phyloP scores from a whole-genome alignment of 2,113 vertebrate genomes.

The Garra rufa region DNA sequence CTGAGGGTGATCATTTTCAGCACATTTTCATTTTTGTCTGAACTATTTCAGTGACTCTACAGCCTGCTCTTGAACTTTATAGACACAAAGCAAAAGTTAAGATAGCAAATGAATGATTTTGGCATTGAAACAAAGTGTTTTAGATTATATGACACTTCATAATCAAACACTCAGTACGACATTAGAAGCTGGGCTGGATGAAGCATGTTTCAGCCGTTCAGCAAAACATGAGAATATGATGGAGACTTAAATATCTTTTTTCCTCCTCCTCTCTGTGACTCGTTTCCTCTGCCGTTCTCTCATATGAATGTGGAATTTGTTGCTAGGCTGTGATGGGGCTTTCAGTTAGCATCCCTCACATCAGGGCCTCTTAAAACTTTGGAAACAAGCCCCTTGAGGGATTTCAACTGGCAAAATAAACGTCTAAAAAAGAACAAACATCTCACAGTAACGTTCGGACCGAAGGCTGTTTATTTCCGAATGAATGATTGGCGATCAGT shows the following conservation, averaged over 20 bases:
- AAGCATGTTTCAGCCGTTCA: background rate
- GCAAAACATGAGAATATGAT: background rate
- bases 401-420: background rate
- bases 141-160: too few relatives aligned
- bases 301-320: conserved; percentile 61
- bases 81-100: background rate
- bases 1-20: too few relatives aligned
- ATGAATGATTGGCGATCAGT: background rate
- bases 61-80: background rate
- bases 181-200: too few relatives aligned
- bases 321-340: conserved; percentile 41
- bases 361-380: background rate
- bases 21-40: too few relatives aligned
- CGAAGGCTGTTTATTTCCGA: background rate
- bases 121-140: too few relatives aligned
- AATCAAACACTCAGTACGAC: too few relatives aligned
- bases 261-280: background rate
- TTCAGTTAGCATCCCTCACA: background rate
- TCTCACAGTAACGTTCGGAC: background rate
- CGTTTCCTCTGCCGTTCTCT: conserved; percentile 10
- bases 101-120: too few relatives aligned
- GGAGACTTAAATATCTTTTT: too few relatives aligned
- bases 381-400: background rate
- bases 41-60: too few relatives aligned
- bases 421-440: background rate